A percentile compares a stretch with the other conserved stretches of the same genome.
phyloP scores from a whole-genome alignment of 2,113 vertebrate species.

The Zosterops lateralis region DNA sequence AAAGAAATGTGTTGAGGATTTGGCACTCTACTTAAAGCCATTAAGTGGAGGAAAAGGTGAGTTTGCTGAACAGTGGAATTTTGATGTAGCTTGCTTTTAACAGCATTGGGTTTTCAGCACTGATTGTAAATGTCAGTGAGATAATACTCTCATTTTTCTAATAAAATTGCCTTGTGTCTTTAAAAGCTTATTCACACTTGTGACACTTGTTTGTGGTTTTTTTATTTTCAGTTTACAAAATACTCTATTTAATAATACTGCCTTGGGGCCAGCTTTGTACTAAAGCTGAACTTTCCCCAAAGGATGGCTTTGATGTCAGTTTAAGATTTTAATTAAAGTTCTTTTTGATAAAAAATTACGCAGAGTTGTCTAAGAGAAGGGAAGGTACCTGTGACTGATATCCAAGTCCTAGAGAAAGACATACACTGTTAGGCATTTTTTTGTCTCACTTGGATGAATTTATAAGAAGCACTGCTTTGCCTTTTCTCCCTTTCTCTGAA shows the following conservation, averaged over 20 bases:
- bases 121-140: background rate
- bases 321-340: background rate
- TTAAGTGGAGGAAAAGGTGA: constrained; percentile 92
- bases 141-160: background rate
- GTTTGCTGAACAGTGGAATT: constrained; percentile 18
- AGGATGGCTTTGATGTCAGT: background rate
- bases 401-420: background rate
- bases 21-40: constrained; percentile 93
- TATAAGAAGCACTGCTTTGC: background rate
- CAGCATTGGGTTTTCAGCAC: background rate
- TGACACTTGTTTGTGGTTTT: background rate
- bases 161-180: background rate
- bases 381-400: background rate
- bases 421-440: background rate
- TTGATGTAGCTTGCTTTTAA: background rate
- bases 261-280: background rate
- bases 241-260: background rate
- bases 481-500: constrained; percentile 39
- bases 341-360: background rate
- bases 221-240: background rate
- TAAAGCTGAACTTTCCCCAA: background rate
- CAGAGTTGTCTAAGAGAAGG: background rate
- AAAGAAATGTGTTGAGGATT: constrained; percentile 91
- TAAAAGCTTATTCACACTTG: background rate
- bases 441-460: background rate